Evolutionary conservation across 1,140 invertebrate species (phyloP).

Genomic region (Plutomurus gul): DNA sequence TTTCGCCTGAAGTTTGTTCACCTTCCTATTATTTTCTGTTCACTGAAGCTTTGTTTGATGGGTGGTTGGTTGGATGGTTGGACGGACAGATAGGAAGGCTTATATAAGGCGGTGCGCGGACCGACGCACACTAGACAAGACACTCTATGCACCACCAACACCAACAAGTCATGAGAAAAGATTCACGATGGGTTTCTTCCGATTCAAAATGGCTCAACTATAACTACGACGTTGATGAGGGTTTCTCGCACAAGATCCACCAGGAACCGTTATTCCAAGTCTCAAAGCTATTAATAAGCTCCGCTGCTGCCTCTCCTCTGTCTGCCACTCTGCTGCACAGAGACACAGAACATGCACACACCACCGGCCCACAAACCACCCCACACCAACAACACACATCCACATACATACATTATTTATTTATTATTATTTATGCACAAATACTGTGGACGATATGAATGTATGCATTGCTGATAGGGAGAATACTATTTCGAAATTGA

Average conservation of each 20-base stretch:
- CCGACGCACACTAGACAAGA: neutral
- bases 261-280: constrained; percentile 5
- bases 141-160: neutral
- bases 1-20: constrained; percentile 42
- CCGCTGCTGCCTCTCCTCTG: neutral
- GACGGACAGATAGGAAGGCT: neutral
- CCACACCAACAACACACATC: neutral
- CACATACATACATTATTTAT: too few relatives aligned
- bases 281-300: neutral
- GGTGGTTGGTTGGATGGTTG: constrained; percentile 21
- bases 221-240: neutral
- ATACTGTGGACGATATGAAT: neutral
- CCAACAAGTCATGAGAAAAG: neutral
- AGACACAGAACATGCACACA: neutral
- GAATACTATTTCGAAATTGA: neutral
- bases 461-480: neutral
- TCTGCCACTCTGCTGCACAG: neutral
- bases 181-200: constrained; percentile 3
- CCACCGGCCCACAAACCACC: neutral
- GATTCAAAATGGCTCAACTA: neutral
- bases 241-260: neutral
- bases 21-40: constrained; percentile 32
- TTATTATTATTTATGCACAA: constrained; percentile 24
- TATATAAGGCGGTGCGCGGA: neutral
- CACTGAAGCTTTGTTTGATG: constrained; percentile 36